Percentiles rank a stretch among this genome's conserved stretches.
Evolutionary conservation across 2,113 vertebrate genomes (phyloP).

Genomic region (Campylomormyrus numenius): DNA sequence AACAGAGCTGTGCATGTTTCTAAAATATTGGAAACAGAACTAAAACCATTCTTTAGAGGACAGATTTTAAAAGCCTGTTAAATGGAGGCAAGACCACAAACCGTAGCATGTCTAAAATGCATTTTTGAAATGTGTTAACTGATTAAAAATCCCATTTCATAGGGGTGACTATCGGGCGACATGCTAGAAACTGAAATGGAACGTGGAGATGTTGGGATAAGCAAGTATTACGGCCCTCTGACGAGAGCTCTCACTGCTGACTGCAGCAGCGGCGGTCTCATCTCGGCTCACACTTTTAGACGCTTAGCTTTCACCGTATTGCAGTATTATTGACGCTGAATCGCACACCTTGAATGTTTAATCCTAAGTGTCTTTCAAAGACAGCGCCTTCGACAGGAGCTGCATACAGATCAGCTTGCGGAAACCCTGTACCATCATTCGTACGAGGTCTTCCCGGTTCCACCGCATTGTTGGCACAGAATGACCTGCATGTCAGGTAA

Average conservation of each 20-base stretch:
- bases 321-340: background rate
- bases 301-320: background rate
- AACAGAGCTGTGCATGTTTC: background rate
- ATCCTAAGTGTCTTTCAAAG: background rate
- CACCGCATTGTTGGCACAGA: background rate
- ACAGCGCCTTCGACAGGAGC: background rate
- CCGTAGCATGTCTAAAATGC: background rate
- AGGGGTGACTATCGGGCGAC: background rate
- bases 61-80: background rate
- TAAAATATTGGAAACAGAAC: background rate
- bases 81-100: background rate
- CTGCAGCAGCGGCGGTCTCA: background rate
- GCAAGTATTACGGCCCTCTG: background rate
- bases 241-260: background rate
- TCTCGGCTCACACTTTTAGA: background rate
- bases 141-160: background rate
- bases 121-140: background rate
- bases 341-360: background rate
- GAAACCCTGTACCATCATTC: background rate
- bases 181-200: background rate
- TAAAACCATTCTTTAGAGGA: background rate
- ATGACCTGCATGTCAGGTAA: background rate
- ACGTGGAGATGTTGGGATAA: background rate
- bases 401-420: background rate
- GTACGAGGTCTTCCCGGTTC: background rate